Percentiles rank a stretch among this genome's conserved stretches.
These are phyloP conservation scores for Onthophagus taurus DNA, from an alignment of 1,140 invertebrate species.

Conservation along the genomic window DNA sequence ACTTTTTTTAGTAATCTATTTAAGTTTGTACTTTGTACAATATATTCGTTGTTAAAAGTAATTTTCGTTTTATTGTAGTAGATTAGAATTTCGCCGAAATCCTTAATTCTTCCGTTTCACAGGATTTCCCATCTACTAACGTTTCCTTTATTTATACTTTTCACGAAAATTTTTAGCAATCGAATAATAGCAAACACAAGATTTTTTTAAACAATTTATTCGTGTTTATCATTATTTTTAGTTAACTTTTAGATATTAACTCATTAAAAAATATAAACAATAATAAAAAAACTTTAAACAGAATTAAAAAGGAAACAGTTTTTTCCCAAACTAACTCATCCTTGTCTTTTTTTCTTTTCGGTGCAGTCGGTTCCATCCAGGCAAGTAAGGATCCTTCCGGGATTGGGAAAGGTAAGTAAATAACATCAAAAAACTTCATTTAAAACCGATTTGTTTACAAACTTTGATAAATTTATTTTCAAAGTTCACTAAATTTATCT, in stretches of 20 bases:
- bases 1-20: too few relatives aligned
- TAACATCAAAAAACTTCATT: too few relatives aligned
- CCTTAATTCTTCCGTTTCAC: too few relatives aligned
- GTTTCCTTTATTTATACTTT: too few relatives aligned
- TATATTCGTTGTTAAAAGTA: too few relatives aligned
- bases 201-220: background rate
- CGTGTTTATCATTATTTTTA: background rate
- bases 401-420: conserved; percentile 36
- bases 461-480: background rate
- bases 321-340: conserved; percentile 14
- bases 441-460: background rate
- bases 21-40: too few relatives aligned
- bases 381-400: conserved; percentile 36
- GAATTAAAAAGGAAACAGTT: too few relatives aligned
- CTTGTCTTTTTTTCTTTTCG: conserved; percentile 11
- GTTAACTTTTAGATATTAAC: background rate
- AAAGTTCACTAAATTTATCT: too few relatives aligned
- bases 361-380: conserved; percentile 22
- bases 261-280: too few relatives aligned
- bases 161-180: too few relatives aligned
- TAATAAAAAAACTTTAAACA: too few relatives aligned
- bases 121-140: too few relatives aligned
- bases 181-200: conserved; percentile 11
- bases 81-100: conserved; percentile 1
- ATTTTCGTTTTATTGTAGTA: conserved; percentile 8